Conservation (phyloP, 1,140 invertebrate genomes). For the Leptonema lineaticorne region DNA sequence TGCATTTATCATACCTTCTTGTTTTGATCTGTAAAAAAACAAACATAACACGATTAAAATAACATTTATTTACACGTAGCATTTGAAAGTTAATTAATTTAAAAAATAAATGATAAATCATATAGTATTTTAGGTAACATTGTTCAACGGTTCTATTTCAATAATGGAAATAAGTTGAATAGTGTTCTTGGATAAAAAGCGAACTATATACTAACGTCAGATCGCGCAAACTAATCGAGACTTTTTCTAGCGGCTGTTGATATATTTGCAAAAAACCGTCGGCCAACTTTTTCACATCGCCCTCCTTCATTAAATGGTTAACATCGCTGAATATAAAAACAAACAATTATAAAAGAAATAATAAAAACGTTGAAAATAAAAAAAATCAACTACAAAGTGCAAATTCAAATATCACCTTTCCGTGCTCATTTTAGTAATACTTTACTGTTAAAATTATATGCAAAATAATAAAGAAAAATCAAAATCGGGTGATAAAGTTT, state of each 20-base stretch:
- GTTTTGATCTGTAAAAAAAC: constrained; percentile 34
- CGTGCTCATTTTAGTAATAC: no score
- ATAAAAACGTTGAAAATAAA: no score
- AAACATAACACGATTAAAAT: neutral
- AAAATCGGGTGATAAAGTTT: no score
- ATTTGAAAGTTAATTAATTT: no score
- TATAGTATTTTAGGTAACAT: no score
- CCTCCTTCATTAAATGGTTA: constrained; percentile 10
- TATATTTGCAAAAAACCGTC: constrained; percentile 31
- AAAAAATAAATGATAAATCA: no score
- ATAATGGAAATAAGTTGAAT: neutral
- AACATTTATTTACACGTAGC: neutral
- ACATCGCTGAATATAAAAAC: neutral
- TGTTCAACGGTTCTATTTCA: no score
- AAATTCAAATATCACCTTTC: no score
- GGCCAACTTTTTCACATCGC: constrained; percentile 24
- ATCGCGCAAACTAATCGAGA: constrained; percentile 26
- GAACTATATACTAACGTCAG: constrained; percentile 30
- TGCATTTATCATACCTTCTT: constrained; percentile 26
- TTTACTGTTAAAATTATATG: no score
- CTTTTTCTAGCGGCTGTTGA: constrained; percentile 28
- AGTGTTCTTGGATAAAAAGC: neutral
- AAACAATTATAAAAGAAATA: neutral
- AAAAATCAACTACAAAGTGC: no score
- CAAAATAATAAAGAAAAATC: no score